Evolutionary conservation across 2,797 vertebrate genomes (phyloP), one percentile per base, ranked within the genome.

Genomic region (Sarcophilus harrisii): DNA sequence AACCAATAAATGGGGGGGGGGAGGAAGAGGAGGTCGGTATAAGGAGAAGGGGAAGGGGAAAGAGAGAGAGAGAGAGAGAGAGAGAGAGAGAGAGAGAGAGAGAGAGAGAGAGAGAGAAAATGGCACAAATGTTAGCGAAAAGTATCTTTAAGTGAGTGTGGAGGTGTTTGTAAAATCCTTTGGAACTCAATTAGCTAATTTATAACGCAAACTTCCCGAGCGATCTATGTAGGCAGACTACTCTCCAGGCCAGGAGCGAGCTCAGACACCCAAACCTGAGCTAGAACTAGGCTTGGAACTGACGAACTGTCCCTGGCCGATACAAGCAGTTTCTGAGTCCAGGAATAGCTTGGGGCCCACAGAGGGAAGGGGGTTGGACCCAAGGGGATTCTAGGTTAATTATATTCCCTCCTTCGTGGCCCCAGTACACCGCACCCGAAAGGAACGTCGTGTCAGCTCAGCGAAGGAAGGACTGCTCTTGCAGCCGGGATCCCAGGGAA

Each of bases 101-200:
- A n/a, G n/a, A n/a, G n/a, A n/a, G n/a, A n/a, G n/a, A n/a, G 92
- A 93, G 96, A 94, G 93, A 95, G 27, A 12, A 94, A 94, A 96
- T 91, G 95, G 87, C 45, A 38, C 87, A 32, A 14, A 92, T 93
- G 38, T 18, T 57, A 38, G 57, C 57, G n/a, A 93, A 57, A n/a
- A 58, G 38, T 5, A 52, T 55, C 54, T 55, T 10, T 55, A 94
- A 96, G 58, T 32, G 93, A 97, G 92, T 97, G 96, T 96, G 98
- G 98, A 98, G 97, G 97, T 98, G 96, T 98, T 98, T 98, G 98
- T 96, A 98, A 87, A 98, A 98, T 98, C 98, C 98, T 98, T 98
- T 97, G 97, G 98, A 98, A 98, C 97, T 97, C 98, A 98, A 98
- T 98, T 98, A 98, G 98, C 97, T 98, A 97, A 98, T 98, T 98